Evolutionary conservation across 2,797 vertebrate genomes (phyloP).

Genomic region (Myotis myotis): DNA sequence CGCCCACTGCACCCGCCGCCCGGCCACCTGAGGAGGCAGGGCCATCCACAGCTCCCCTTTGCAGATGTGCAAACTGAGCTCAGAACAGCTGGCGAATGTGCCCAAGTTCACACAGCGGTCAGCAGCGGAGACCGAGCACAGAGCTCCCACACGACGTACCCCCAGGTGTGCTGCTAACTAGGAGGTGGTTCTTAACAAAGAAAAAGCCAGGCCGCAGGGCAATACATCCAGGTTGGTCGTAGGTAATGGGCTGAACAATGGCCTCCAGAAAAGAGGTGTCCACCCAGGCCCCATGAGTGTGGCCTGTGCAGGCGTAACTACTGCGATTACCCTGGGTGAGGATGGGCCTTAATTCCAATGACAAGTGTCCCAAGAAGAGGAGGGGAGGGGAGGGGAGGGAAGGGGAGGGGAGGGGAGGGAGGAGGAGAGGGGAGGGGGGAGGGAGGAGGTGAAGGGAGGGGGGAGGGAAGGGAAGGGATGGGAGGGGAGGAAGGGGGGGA

Average conservation of each 20-base stretch:
- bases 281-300: background rate
- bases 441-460: too few species aligned
- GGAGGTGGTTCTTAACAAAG: background rate
- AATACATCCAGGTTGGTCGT: fast-evolving
- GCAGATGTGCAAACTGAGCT: background rate
- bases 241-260: background rate
- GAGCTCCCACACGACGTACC: background rate
- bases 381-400: too few species aligned
- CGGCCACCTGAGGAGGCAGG: background rate
- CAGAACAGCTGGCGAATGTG: background rate
- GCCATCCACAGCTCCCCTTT: background rate
- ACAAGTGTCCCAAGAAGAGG: too few species aligned
- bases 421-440: too few species aligned
- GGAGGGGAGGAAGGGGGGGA: too few species aligned
- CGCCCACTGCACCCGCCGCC: background rate
- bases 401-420: too few species aligned
- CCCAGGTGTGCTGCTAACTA: background rate
- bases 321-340: too few species aligned
- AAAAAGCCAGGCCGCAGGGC: background rate
- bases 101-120: background rate
- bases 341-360: too few species aligned
- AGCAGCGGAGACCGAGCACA: background rate
- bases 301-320: too few species aligned
- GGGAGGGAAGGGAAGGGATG: too few species aligned
- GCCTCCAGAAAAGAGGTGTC: background rate